These are phyloP conservation scores for Andricus grossulariae DNA, from an alignment of 1,140 invertebrate species.

Conservation along the genomic window DNA sequence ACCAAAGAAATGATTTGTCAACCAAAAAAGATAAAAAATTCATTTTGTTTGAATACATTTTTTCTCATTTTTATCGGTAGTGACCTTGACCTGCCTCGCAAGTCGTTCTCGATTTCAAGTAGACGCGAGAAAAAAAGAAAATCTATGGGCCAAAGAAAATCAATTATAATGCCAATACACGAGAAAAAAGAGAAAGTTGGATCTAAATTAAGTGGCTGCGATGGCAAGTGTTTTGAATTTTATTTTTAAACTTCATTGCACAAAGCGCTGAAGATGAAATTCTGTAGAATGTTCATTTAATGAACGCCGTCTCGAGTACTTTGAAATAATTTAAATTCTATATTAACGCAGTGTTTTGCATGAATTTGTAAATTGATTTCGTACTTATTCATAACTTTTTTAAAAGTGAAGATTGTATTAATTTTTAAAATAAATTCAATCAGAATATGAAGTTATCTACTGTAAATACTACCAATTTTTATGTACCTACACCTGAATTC, in stretches of 20 bases:
- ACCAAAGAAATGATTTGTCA: no score
- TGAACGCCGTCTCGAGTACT: not conserved
- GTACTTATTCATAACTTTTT: no score
- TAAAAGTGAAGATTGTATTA: no score
- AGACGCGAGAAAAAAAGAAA: conserved; percentile 20
- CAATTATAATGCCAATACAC: not conserved
- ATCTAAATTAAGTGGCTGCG: conserved; percentile 14
- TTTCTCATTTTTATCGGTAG: not conserved
- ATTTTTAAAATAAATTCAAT: no score
- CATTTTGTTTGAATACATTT: not conserved
- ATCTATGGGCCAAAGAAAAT: conserved; percentile 16
- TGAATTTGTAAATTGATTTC: not conserved
- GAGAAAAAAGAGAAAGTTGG: not conserved
- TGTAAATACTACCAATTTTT: no score
- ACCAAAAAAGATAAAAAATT: no score
- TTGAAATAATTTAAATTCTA: not conserved
- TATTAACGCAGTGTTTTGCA: not conserved
- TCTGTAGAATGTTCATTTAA: conserved; percentile 10
- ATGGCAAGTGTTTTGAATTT: conserved; percentile 4
- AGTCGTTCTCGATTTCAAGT: conserved; percentile 17
- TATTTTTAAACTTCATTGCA: conserved; percentile 49
- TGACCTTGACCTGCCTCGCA: conserved; percentile 12
- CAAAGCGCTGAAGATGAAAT: conserved; percentile 18
- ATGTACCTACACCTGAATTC: no score
- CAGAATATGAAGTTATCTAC: no score